Base-by-base conservation (phyloP, 2,888 invertebrate species). In the Odontothrips loti region DNA sequence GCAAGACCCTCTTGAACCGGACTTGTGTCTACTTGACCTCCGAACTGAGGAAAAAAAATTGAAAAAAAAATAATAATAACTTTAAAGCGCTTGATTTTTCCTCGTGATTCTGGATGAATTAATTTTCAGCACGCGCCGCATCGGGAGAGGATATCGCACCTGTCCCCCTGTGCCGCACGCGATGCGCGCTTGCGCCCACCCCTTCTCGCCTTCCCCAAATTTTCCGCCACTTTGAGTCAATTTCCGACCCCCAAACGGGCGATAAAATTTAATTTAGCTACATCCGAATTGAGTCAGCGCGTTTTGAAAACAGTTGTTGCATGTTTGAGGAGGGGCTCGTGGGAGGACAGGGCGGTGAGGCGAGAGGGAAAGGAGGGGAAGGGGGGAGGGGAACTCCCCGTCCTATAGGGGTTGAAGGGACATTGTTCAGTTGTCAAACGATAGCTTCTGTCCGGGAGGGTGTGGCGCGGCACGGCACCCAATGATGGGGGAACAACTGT, bases 251-350 rank as follows among this genome's bases (percentile, higher is more conserved):
- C 12, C 51, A 17, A 63, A 68, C 23, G 8, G 68, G 68, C 68
- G 68, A 68, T 68, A 68, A 68, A 68, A 68, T 68, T 68, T 68
- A 68, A 68, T 68, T 68, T 68, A 68, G 68, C 68, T 23, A n/a
- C n/a, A n/a, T 68, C 68, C 68, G 68, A 68, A 68, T 23, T 23
- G 68, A 68, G 68, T 68, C 68, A 68, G 23, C 68, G 23, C 68
- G 68, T 68, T 68, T n/a, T 68, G 68, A 68, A 68, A 68, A 68
- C 68, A 68, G 68, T 68, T 68, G 68, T 68, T 68, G 68, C 68
- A 68, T 68, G 68, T 68, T 68, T 68, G 68, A 23, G 68, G 23
- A 68, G 68, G 68, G 68, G 68, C n/a, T 68, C 68, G 68, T 68
- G 23, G 68, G 68, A 68, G 68, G 63, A 20, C 63, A 63, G 63